Base-by-base conservation (phyloP, 2,888 invertebrate genomes). In the Pseudococcus longispinus region DNA sequence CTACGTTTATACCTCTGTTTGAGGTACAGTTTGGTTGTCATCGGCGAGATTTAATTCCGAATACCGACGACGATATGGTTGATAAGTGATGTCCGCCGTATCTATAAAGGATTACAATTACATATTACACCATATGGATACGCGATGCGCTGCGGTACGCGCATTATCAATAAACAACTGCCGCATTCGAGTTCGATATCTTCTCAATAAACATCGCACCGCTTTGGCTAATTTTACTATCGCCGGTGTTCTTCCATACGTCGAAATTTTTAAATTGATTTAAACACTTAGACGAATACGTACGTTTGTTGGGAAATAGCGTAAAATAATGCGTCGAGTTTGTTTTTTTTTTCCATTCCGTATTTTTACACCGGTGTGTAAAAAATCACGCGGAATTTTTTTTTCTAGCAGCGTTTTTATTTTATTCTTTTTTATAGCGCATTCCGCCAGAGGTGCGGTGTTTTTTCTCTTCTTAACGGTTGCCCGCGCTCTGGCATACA, bases 21-120 rank as follows among this genome's bases (percentile, higher is more conserved):
- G 18, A 80, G 42, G 77, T 42, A 80, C 26, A 9, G 77, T 80
- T 32, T 80, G 20, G 18, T 70, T 80, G 74, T 74, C 32, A 37
- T 74, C 74, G 74, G 32, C 74, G 77, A 80, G 77, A 80, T 80
- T 37, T 42, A 80, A 60, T 80, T 80, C 42, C 77, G 42, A 80
- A 42, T 42, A 80, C 77, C 77, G 77, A 80, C 29, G 77, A 80
- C 77, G 77, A 37, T 70, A 70, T 70, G 29, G 70, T 70, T 70
- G 29, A 70, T 70, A 70, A 70, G 70, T 29, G 70, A 29, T 70
- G 70, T 70, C 70, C 70, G 29, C 29, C 18, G 60, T 20, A 60
- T 60, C 60, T 23, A 23, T 11, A 13, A 55, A 23, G 60, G 23
- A 23, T 60, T 60, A 60, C 37, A 37, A n/a, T n/a, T n/a, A n/a